These are phyloP conservation scores for Zosterops japonicus DNA, from an alignment of 2,113 vertebrate genomes.

Conservation along the genomic window DNA sequence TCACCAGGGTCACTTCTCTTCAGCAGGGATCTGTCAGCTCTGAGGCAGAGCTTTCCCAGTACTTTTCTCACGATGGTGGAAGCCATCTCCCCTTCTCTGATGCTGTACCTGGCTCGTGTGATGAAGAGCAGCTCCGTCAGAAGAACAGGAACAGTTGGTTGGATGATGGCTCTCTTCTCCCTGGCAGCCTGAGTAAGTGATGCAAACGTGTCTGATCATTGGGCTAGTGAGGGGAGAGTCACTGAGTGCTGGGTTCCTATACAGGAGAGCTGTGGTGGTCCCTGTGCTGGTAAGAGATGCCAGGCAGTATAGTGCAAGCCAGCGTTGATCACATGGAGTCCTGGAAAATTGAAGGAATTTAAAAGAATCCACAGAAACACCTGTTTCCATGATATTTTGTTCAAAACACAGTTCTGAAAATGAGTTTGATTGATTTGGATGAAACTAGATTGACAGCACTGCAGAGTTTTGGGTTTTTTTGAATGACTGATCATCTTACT, in stretches of 20 bases:
- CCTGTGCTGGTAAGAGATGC: neutral
- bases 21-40: constrained; percentile 87
- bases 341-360: neutral
- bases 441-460: neutral
- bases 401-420: neutral
- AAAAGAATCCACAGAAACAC: neutral
- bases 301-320: neutral
- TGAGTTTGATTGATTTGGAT: neutral
- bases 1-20: constrained; percentile 2
- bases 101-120: constrained; percentile 69
- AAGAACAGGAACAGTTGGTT: constrained; percentile 75
- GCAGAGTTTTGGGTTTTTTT: neutral
- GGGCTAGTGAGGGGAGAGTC: neutral
- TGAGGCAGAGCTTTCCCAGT: constrained; percentile 87
- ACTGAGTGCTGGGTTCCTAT: neutral
- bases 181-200: constrained; percentile 59
- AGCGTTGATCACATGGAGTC: neutral
- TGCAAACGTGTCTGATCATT: neutral
- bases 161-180: constrained; percentile 67
- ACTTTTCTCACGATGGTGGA: constrained; percentile 77
- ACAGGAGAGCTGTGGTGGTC: neutral
- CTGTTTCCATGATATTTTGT: neutral
- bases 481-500: neutral
- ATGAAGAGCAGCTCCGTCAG: constrained; percentile 76
- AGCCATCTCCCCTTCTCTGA: constrained; percentile 79